Percentiles rank a stretch among this genome's conserved stretches.
phyloP scores from a whole-genome alignment of 2,888 invertebrate species.

The Caenorhabditis sulstoni region DNA sequence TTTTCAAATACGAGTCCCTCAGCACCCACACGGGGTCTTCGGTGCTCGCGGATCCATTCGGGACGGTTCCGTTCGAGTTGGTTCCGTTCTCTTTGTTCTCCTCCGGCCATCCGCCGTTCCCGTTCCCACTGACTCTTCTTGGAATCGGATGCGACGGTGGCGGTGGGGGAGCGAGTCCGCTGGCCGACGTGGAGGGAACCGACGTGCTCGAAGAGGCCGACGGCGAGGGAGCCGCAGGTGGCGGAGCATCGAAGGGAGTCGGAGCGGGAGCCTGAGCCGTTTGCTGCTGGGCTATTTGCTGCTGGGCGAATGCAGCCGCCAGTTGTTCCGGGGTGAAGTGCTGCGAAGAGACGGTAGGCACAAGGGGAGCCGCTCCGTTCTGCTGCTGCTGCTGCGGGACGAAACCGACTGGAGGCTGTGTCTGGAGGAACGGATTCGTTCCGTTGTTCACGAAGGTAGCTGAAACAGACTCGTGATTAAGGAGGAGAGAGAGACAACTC shows the following conservation, averaged over 20 bases:
- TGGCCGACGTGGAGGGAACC: constrained; percentile 8
- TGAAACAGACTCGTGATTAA: constrained; percentile 9
- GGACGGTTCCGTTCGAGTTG: constrained; percentile 7
- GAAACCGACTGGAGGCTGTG: constrained; percentile 30
- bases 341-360: constrained; percentile 36
- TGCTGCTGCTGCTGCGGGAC: constrained; percentile 7
- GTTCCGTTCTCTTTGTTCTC: constrained; percentile 66
- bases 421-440: constrained; percentile 50
- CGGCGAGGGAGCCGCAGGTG: constrained; percentile 27
- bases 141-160: constrained; percentile 66
- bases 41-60: constrained; percentile 1
- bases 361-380: constrained; percentile 28
- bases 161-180: constrained; percentile 60
- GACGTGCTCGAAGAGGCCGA: constrained; percentile 15
- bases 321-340: constrained; percentile 61
- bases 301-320: constrained; percentile 58
- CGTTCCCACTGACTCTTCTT: constrained; percentile 18
- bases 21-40: constrained; percentile 79
- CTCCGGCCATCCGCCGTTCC: constrained; percentile 54
- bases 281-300: constrained; percentile 50
- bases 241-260: constrained; percentile 46
- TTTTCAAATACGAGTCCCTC: constrained; percentile 77
- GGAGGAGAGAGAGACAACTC: neutral
- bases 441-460: constrained; percentile 47
- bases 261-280: constrained; percentile 8